Base-by-base conservation (phyloP, 2,888 invertebrate species). In the Barypeithes pellucidus region DNA sequence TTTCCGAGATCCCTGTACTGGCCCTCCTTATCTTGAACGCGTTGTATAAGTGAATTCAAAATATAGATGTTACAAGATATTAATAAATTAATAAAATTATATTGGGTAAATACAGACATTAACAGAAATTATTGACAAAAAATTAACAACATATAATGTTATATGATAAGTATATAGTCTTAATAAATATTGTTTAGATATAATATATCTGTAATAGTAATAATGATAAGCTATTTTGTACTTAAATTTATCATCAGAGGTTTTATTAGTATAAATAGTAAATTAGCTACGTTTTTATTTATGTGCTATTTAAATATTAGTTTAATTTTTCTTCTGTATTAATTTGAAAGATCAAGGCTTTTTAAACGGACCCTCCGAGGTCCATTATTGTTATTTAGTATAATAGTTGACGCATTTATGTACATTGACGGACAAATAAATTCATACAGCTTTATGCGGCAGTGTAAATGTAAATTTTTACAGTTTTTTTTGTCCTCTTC, bases 181-280 rank as follows among this genome's bases (percentile, higher is more conserved):
- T 11, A 18, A 47, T 47, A 20, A 47, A 47, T 8, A 20, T 47
- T 47, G 20, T 47, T 47, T 11, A 47, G 20, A 47, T 47, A 47
- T 47, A 47, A 47, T 47, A 47, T 47, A 47, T 47, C 3, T 47
- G 20, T 47, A 43, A 43, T 43, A 43, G n/a, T 43, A 43, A 2
- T 43, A 29, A 29, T 24, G 2, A 24, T 24, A 29, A 41, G 18
- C 50, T 50, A 50, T 50, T 50, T 50, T 50, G 50, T 50, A 50
- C 50, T 50, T 50, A 50, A 50, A 50, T 4, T 11, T n/a, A 50
- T 50, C 47, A 47, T 47, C 50, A 22, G 50, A 50, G 22, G 22
- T 50, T 24, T 50, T 22, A 50, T 47, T 47, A 47, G 47, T 12
- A 4, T 11, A 18, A 18, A 50, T 5, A 11, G 20, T 47, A 47